Conservation (phyloP, 2,797 vertebrate genomes). For the Sebastes ruberrimus region DNA sequence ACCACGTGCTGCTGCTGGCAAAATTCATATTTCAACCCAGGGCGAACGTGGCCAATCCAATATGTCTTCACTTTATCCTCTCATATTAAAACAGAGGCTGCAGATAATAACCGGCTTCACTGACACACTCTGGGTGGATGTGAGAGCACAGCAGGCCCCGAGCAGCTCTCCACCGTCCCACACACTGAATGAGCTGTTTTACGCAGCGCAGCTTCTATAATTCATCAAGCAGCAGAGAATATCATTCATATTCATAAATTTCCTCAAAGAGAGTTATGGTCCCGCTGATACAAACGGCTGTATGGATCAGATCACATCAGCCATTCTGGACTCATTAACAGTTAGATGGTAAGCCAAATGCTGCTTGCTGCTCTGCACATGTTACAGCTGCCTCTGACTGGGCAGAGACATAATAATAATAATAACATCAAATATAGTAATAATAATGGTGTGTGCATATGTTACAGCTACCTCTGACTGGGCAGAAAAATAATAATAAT, state of each 20-base stretch:
- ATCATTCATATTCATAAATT: slow-evolving; percentile 71
- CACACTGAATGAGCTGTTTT: slow-evolving; percentile 46
- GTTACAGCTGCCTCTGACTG: slow-evolving; percentile 30
- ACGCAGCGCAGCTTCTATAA: slow-evolving; percentile 53
- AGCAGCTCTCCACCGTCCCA: slow-evolving; percentile 8
- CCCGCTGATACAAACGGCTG: slow-evolving; percentile 52
- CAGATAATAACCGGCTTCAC: slow-evolving; percentile 48
- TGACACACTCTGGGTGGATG: slow-evolving; percentile 32
- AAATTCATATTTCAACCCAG: slow-evolving; percentile 47
- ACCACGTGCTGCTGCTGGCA: slow-evolving; percentile 17
- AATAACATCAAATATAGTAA: neutral
- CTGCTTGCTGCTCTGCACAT: slow-evolving; percentile 38
- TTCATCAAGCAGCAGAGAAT: slow-evolving; percentile 57
- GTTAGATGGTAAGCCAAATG: slow-evolving; percentile 30
- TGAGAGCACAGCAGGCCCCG: slow-evolving; percentile 5
- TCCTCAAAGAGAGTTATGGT: slow-evolving; percentile 59
- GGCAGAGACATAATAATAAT: neutral
- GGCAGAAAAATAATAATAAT: neutral
- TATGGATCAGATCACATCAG: slow-evolving; percentile 55
- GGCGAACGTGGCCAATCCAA: slow-evolving; percentile 29
- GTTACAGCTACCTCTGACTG: neutral
- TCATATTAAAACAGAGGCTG: slow-evolving; percentile 52
- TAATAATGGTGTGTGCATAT: neutral
- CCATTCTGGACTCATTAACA: slow-evolving; percentile 69
- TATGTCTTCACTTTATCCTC: slow-evolving; percentile 55